Percentiles rank a stretch among this genome's conserved stretches.
phyloP scores from a whole-genome alignment of 2,888 invertebrate species.

The Lasioglossum leucozonium region DNA sequence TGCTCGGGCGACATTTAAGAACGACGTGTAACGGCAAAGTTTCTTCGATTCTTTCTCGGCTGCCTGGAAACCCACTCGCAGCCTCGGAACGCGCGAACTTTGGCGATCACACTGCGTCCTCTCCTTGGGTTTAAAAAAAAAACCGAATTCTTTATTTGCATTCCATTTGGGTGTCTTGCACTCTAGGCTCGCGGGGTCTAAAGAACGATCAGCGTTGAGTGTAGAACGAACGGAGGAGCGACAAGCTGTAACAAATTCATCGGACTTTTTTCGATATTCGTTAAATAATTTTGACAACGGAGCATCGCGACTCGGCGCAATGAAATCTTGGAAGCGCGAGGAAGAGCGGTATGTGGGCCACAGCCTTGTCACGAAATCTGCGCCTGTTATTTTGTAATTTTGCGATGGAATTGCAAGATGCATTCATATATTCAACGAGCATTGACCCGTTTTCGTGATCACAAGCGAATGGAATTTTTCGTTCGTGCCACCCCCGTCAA shows the following conservation, averaged over 20 bases:
- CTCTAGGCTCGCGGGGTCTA: too few species aligned
- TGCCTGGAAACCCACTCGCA: not conserved
- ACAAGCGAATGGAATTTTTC: not conserved
- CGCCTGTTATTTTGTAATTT: conserved; percentile 48
- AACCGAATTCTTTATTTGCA: not conserved
- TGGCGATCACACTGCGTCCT: not conserved
- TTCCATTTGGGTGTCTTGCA: not conserved
- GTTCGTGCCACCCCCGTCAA: not conserved
- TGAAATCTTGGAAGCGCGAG: conserved; percentile 11
- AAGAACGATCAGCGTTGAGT: too few species aligned
- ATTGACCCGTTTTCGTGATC: conserved; percentile 36
- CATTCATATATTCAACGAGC: conserved; percentile 21
- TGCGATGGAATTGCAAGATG: conserved; percentile 31
- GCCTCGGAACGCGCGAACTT: not conserved
- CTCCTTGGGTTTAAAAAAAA: not conserved
- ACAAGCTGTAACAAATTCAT: not conserved
- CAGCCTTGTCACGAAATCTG: conserved; percentile 46
- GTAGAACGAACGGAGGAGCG: not conserved
- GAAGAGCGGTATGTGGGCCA: conserved; percentile 50
- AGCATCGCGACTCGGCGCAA: conserved; percentile 8
- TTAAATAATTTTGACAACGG: not conserved
- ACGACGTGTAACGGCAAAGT: not conserved
- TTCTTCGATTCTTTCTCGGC: not conserved
- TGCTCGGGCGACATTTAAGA: not conserved
- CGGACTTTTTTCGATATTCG: not conserved